These are phyloP conservation scores for Panthera uncia DNA, from an alignment of 2,113 vertebrate species.

Conservation along the genomic window DNA sequence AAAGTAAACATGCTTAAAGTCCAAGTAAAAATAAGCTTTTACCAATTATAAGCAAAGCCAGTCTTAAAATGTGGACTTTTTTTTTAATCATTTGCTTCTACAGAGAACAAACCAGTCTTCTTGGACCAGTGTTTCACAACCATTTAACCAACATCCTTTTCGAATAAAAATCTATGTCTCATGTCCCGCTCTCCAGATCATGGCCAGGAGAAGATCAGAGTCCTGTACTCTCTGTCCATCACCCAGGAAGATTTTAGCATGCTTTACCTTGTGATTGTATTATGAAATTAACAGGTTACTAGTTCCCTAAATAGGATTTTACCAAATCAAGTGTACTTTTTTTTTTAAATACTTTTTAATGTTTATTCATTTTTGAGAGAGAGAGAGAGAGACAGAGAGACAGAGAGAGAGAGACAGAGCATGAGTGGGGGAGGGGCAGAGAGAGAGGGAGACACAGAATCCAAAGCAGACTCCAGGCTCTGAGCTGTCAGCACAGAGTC, in stretches of 20 bases:
- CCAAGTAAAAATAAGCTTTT: constrained; percentile 23
- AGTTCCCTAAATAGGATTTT: neutral
- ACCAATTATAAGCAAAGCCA: neutral
- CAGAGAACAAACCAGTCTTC: neutral
- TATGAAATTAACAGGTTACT: constrained; percentile 12
- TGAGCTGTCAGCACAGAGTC: too few relatives aligned
- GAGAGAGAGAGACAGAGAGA: too few relatives aligned
- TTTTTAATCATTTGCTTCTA: neutral
- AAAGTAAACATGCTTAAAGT: constrained; percentile 67
- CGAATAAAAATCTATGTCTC: neutral
- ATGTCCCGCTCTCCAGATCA: neutral
- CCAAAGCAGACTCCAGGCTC: too few relatives aligned
- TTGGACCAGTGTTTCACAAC: neutral
- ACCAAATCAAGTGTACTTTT: neutral
- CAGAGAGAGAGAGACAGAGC: too few relatives aligned
- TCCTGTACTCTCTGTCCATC: neutral
- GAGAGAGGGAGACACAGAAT: too few relatives aligned
- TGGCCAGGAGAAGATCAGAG: neutral
- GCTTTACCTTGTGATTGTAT: neutral
- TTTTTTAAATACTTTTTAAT: too few relatives aligned
- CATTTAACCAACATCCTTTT: neutral
- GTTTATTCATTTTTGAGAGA: too few relatives aligned
- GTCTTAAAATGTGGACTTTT: neutral
- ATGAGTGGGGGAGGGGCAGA: too few relatives aligned
- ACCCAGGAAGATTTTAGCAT: neutral